Percentiles rank a stretch among this genome's conserved stretches.
Evolutionary conservation across 2,888 invertebrate genomes (phyloP).

Genomic region (Lithophane socia): DNA sequence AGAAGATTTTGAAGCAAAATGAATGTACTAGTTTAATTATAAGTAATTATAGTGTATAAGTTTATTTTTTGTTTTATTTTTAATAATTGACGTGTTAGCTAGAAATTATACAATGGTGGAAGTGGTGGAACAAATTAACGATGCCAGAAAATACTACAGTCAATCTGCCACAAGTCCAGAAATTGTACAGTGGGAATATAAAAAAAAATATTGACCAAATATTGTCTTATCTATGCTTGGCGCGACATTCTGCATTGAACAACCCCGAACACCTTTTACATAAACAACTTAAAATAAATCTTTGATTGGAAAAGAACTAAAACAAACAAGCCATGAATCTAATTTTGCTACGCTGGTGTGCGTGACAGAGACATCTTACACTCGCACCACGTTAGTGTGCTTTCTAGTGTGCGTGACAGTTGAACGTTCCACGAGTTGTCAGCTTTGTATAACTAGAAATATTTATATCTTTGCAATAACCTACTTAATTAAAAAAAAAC

Average conservation of each 20-base stretch:
- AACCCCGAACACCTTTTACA: background rate
- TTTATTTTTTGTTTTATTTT: conserved; percentile 28
- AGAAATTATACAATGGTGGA: background rate
- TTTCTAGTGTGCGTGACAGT: too few species aligned
- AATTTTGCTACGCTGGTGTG: too few species aligned
- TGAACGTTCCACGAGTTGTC: too few species aligned
- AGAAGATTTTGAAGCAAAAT: conserved; percentile 67
- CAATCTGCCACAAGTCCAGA: background rate
- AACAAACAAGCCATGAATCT: too few species aligned
- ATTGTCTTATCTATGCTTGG: background rate
- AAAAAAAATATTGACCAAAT: background rate
- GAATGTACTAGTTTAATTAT: conserved; percentile 7
- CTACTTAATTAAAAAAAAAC: too few species aligned
- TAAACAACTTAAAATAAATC: too few species aligned
- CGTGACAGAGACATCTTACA: too few species aligned
- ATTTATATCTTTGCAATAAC: too few species aligned
- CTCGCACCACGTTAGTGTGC: too few species aligned
- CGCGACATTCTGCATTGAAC: background rate
- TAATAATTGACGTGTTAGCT: background rate
- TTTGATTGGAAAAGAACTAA: too few species aligned
- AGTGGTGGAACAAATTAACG: background rate
- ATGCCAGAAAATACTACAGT: background rate
- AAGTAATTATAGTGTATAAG: conserved; percentile 22
- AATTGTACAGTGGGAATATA: background rate
- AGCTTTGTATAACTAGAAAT: too few species aligned